These are phyloP conservation scores for Eudasyphora cyanicolor DNA, from an alignment of 2,888 invertebrate species.

Conservation along the genomic window DNA sequence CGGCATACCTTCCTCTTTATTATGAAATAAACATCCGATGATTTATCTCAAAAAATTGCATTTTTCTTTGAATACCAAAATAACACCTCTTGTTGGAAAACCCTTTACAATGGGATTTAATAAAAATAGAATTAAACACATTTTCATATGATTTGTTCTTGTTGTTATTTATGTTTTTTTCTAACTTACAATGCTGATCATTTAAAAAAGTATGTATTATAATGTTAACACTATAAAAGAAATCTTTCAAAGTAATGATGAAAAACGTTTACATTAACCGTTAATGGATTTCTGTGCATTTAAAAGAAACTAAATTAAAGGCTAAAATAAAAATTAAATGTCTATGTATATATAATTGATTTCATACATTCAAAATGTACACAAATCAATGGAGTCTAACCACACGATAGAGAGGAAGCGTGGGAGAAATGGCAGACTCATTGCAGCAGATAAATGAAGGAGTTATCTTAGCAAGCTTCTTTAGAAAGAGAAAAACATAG, in stretches of 20 bases:
- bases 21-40: too few species aligned
- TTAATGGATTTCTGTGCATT: neutral
- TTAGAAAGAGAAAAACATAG: neutral
- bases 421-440: neutral
- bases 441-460: neutral
- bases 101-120: too few species aligned
- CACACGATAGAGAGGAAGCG: neutral
- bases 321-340: slow-evolving; percentile 32
- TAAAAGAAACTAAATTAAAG: slow-evolving; percentile 9
- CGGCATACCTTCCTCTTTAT: too few species aligned
- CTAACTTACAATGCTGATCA: slow-evolving; percentile 12
- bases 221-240: slow-evolving; percentile 12
- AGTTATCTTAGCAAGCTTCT: neutral
- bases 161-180: neutral
- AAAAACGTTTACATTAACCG: slow-evolving; percentile 6
- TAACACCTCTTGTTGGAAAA: too few species aligned
- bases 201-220: neutral
- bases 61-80: too few species aligned
- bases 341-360: neutral
- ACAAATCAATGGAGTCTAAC: neutral
- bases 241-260: neutral
- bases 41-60: too few species aligned
- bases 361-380: slow-evolving; percentile 55
- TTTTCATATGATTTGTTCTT: too few species aligned
- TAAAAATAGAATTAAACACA: too few species aligned